These are phyloP conservation scores for Leptopilina myrica DNA, from an alignment of 2,888 invertebrate species.

Conservation along the genomic window DNA sequence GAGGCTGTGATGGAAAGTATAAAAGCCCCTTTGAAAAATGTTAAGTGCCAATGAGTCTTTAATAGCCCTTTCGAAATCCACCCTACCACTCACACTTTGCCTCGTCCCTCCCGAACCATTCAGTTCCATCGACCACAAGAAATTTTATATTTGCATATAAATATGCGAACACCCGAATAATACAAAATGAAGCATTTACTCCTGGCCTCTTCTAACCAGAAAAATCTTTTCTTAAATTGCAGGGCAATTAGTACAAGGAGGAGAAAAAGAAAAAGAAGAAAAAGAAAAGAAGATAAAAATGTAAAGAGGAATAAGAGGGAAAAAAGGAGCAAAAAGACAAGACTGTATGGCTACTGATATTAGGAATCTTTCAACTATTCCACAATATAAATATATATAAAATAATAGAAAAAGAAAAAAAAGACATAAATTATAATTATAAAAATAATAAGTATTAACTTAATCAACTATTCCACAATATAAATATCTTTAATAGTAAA, in stretches of 20 bases:
- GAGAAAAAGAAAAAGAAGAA: not conserved
- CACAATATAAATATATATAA: no score
- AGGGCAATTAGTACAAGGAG: not conserved
- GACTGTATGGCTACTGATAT: no score
- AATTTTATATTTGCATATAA: constrained; percentile 63
- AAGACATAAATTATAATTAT: no score
- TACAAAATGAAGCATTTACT: constrained; percentile 21
- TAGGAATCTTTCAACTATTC: no score
- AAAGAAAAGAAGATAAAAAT: not conserved
- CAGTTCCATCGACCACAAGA: constrained; percentile 45
- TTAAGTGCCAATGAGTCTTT: constrained; percentile 44
- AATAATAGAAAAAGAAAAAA: no score
- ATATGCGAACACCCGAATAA: constrained; percentile 50
- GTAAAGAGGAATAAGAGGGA: no score
- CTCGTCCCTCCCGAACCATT: constrained; percentile 47
- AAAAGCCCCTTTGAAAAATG: constrained; percentile 42
- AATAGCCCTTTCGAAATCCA: constrained; percentile 55
- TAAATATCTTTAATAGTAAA: no score
- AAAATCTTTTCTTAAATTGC: not conserved
- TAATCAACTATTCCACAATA: no score
- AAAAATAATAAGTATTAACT: no score
- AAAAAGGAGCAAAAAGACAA: no score
- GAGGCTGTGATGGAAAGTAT: constrained; percentile 43
- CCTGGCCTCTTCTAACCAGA: not conserved
- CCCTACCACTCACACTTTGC: constrained; percentile 44